Percentiles rank a stretch among this genome's conserved stretches.
These are phyloP conservation scores for Oscheius sp. DNA, from an alignment of 2,888 invertebrate species.

Conservation along the genomic window DNA sequence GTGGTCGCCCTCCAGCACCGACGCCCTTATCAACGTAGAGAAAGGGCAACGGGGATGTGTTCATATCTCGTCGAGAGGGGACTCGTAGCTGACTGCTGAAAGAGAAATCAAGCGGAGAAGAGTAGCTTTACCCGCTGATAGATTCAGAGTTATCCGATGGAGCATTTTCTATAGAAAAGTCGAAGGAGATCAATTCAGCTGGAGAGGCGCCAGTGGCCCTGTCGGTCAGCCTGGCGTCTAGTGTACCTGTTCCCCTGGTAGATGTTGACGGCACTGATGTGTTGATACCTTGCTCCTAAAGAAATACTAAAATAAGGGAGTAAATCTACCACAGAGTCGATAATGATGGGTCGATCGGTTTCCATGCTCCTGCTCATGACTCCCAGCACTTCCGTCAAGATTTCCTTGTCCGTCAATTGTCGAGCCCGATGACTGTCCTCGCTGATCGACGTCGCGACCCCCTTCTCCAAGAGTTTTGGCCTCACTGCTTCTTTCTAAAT, in stretches of 20 bases:
- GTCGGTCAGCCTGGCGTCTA: not conserved
- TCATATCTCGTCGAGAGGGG: conserved; percentile 11
- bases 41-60: conserved; percentile 6
- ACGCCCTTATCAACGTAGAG: not conserved
- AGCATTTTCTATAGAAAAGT: conserved; percentile 26
- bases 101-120: not conserved
- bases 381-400: conserved; percentile 39
- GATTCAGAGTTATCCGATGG: conserved; percentile 6
- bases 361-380: conserved; percentile 45
- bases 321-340: conserved; percentile 18
- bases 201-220: conserved; percentile 17
- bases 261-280: conserved; percentile 18
- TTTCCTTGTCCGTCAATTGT: conserved; percentile 38
- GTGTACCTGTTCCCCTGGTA: conserved; percentile 29
- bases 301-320: not conserved
- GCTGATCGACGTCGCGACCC: conserved; percentile 15
- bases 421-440: conserved; percentile 23
- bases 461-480: conserved; percentile 41
- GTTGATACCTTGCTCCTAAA: conserved; percentile 30
- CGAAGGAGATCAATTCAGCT: conserved; percentile 6
- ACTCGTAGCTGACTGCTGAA: not conserved
- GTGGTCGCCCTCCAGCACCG: not conserved
- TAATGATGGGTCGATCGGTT: conserved; percentile 36
- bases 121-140: not conserved
- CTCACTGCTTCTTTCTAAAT: conserved; percentile 49